Base-by-base conservation (phyloP, 2,797 vertebrate genomes). In the Spea hammondii region DNA sequence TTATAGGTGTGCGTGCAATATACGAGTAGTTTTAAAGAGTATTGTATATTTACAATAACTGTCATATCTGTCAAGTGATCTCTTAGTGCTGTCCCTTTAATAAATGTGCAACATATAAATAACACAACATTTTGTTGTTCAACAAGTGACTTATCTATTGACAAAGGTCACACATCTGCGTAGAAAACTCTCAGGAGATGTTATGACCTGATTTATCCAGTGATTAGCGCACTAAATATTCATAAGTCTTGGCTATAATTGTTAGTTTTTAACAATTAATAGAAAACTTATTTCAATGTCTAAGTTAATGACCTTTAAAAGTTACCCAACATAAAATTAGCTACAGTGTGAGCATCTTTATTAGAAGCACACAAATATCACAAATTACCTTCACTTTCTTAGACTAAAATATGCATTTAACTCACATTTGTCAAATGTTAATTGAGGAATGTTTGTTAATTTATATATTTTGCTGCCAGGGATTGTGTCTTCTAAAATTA, bases 251-350 rank as follows among this genome's bases (percentile, higher is more conserved):
- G 50, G 62, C 65, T 66, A 6, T 53, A 74, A 65, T 74, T 65
- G 47, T 74, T 54, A 65, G 72, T 50, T 44, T 62, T 53, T 17
- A 53, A 75, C 62, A 55, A 46, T 46, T 46, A 9, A 67, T 45
- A 75, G 11, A 66, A 75, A 75, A 17, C 50, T 55, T 75, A 53
- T 75, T 55, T 44, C 8, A 75, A n/a, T 75, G 32, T 62, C 59
- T 17, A 17, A 62, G 32, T 9, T 17, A 67, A 17, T 75, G 64
- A n/a, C 73, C 64, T 66, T 53, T 67, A 53, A 75, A 47, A 66
- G 51, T 75, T 66, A 75, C 66, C 54, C 65, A 66, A 66, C 8
- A 75, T 62, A 9, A 62, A 17, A 12, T 17, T 62, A 14, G 5
- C 14, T 62, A 62, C 32, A 57, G 12, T 62, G 6, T 2, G 32